Conservation (phyloP, 2,797 vertebrate genomes). For the Spheniscus humboldti region DNA sequence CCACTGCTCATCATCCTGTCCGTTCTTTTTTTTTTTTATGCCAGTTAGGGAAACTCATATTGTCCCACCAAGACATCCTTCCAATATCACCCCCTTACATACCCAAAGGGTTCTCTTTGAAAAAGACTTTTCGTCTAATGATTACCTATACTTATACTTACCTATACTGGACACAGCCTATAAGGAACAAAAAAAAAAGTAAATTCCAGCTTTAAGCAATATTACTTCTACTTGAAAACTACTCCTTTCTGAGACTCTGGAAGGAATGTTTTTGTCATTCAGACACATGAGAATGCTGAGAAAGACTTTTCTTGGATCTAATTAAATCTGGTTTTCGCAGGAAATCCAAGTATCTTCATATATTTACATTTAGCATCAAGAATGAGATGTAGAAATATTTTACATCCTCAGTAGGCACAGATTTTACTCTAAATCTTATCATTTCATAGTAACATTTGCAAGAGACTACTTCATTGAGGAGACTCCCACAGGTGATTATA, state of each 20-base stretch:
- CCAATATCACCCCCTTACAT: neutral
- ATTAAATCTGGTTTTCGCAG: neutral
- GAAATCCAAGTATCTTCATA: neutral
- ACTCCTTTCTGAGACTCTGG: neutral
- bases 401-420: neutral
- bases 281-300: neutral
- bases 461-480: neutral
- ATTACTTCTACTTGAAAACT: neutral
- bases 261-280: neutral
- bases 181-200: neutral
- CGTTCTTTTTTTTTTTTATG: neutral
- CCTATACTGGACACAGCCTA: neutral
- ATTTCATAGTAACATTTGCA: neutral
- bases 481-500: neutral
- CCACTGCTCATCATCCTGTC: neutral
- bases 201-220: neutral
- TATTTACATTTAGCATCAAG: neutral
- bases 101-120: neutral
- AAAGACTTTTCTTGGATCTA: neutral
- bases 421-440: neutral
- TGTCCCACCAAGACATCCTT: neutral
- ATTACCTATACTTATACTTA: neutral
- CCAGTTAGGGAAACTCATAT: neutral
- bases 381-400: neutral
- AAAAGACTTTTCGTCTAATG: neutral